Evolutionary conservation across 2,113 vertebrate genomes (phyloP).

Genomic region (Calonectris borealis): DNA sequence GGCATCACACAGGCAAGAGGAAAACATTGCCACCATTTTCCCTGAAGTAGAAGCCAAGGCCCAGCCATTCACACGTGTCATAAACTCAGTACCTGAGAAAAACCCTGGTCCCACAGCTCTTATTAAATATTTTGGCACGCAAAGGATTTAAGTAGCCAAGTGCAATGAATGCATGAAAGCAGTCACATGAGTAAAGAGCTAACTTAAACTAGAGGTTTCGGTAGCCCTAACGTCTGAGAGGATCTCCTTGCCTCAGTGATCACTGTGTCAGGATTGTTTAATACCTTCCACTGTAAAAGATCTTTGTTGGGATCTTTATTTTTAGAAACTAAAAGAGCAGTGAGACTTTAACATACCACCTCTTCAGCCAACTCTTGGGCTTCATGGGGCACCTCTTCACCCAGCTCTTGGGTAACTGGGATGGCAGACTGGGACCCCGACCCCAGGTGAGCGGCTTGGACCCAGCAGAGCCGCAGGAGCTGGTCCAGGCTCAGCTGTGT

Average conservation of each 20-base stretch:
- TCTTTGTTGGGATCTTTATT: not conserved
- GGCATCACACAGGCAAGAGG: not conserved
- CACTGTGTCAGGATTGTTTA: not conserved
- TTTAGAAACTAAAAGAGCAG: not conserved
- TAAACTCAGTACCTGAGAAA: not conserved
- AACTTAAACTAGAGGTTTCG: not conserved
- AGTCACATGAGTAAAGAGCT: not conserved
- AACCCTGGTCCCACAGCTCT: not conserved
- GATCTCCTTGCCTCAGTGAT: not conserved
- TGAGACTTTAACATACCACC: not conserved
- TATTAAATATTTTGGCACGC: not conserved
- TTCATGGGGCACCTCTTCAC: too few species aligned
- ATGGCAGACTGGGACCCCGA: fast-evolving
- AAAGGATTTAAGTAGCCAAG: not conserved
- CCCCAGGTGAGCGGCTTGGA: fast-evolving
- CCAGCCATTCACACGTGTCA: not conserved
- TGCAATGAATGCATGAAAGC: not conserved
- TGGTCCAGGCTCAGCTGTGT: not conserved
- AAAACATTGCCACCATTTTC: not conserved
- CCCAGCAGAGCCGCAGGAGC: not conserved
- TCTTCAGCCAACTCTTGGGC: not conserved
- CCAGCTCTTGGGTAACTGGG: not conserved
- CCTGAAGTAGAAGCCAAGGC: not conserved
- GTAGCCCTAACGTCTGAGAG: too few species aligned
- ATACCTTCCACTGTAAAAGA: not conserved